Conservation (phyloP, 1,140 invertebrate genomes). For the Akabosia matsudoensis region DNA sequence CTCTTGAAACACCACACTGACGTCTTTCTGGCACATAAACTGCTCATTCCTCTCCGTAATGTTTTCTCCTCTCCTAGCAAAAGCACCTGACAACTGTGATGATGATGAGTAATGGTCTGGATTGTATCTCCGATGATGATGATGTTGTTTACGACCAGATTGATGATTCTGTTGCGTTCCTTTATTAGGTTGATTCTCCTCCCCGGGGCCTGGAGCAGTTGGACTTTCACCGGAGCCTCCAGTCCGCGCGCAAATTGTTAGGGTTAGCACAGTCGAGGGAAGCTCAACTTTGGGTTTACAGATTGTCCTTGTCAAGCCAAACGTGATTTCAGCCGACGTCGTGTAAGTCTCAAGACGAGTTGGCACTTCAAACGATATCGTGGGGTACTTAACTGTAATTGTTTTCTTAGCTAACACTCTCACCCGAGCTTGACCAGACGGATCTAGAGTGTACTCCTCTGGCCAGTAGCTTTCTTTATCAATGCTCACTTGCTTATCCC, state of each 20-base stretch:
- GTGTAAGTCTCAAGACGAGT: conserved; percentile 40
- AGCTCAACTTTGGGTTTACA: conserved; percentile 38
- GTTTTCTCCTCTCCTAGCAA: no score
- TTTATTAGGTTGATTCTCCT: conserved; percentile 4
- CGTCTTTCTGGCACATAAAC: no score
- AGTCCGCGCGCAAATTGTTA: conserved; percentile 21
- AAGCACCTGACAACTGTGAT: not conserved
- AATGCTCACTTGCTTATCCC: no score
- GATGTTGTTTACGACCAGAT: not conserved
- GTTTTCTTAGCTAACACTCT: conserved; percentile 21
- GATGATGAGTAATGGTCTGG: conserved; percentile 6
- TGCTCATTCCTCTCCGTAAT: no score
- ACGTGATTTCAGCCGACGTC: conserved; percentile 29
- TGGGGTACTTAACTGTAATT: conserved; percentile 32
- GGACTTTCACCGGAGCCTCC: not conserved
- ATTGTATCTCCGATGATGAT: not conserved
- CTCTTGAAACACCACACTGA: no score
- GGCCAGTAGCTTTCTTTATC: no score
- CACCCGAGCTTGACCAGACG: not conserved
- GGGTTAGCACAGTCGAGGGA: conserved; percentile 31
- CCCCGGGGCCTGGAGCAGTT: not conserved
- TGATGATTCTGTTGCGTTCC: not conserved
- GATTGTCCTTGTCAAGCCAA: conserved; percentile 40
- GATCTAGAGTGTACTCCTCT: not conserved
- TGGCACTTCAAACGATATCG: conserved; percentile 44